Evolutionary conservation across 1,140 invertebrate genomes (phyloP), one percentile per base, ranked within the genome.

Genomic region (Sinonovacula constricta): DNA sequence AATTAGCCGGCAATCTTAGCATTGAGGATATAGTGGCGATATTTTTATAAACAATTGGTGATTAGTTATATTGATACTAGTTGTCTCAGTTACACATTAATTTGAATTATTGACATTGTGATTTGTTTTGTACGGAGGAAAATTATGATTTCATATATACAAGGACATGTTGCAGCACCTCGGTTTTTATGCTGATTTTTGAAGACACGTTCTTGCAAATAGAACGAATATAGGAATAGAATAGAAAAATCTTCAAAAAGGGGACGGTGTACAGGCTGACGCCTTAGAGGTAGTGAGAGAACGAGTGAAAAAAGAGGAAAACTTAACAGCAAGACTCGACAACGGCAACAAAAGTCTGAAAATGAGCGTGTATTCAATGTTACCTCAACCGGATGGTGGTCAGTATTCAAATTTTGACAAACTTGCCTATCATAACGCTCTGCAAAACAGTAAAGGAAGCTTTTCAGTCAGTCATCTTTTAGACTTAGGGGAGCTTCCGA

Each of bases 401-500:
- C 75, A 78, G 30, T 78, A 69, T 66, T 30, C 33, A 3, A 77
- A 75, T 72, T 85, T 84, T 81, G 85, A 85, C 65, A 87, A 86
- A 83, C 69, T 86, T 34, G 80, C 85, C n/a, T 86, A 83, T 63
- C 85, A 86, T 45, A 82, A 79, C 66, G 84, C 86, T 22, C 54
- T 87, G 24, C 86, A 85, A 62, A 81, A 85, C 67, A 82, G 60
- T 63, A 87, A 87, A 57, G 82, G 80, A 51, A 85, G 81, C 72
- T 87, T 87, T 81, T 81, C 83, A 33, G 86, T 87, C 3, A 87
- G 80, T 70, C 83, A 86, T 59, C 72, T 87, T 60, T 69, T 87
- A 67, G 86, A 87, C 77, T 75, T 87, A 45, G 83, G 85, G 45
- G 86, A 87, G 57, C 62, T 87, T 34, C 82, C 86, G 1, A 81